phyloP scores from a whole-genome alignment of 2,797 vertebrate genomes.

The Leptoclinus maculatus region DNA sequence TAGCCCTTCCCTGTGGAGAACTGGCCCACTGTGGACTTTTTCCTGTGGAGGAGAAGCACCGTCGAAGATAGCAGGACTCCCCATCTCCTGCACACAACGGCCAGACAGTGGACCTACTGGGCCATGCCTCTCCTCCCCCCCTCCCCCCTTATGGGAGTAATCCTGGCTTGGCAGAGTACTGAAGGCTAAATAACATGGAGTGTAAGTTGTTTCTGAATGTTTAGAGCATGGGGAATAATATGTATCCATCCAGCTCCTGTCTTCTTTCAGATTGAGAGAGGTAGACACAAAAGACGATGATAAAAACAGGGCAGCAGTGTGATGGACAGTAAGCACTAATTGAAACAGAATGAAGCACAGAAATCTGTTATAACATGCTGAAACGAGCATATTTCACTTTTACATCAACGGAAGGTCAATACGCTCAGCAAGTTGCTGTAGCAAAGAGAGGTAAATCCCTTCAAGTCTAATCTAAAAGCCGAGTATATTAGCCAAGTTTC shows the following conservation, averaged over 20 bases:
- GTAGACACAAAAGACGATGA: constrained; percentile 3
- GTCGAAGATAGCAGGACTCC: constrained; percentile 41
- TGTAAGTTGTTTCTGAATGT: constrained; percentile 34
- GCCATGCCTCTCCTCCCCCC: constrained; percentile 2
- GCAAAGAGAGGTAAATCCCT: constrained; percentile 57
- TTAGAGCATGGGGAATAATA: constrained; percentile 45
- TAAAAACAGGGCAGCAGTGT: constrained; percentile 5
- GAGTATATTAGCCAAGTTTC: constrained; percentile 47
- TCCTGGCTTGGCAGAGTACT: constrained; percentile 39
- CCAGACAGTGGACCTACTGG: constrained; percentile 53
- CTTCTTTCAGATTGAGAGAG: constrained; percentile 30
- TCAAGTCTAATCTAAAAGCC: constrained; percentile 62
- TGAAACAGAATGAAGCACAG: constrained; percentile 38
- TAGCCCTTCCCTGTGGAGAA: constrained; percentile 42
- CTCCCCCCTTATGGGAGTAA: constrained; percentile 32
- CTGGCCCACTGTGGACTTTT: constrained; percentile 55
- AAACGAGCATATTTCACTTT: constrained; percentile 51
- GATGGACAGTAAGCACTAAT: constrained; percentile 48
- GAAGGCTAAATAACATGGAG: constrained; percentile 31
- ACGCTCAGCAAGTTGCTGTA: constrained; percentile 35
- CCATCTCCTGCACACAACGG: constrained; percentile 21
- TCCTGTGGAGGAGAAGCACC: constrained; percentile 39
- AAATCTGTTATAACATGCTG: constrained; percentile 46
- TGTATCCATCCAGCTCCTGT: constrained; percentile 37
- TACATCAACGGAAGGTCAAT: constrained; percentile 65